Conservation (phyloP, 2,797 vertebrate species). For the Macropodus opercularis region DNA sequence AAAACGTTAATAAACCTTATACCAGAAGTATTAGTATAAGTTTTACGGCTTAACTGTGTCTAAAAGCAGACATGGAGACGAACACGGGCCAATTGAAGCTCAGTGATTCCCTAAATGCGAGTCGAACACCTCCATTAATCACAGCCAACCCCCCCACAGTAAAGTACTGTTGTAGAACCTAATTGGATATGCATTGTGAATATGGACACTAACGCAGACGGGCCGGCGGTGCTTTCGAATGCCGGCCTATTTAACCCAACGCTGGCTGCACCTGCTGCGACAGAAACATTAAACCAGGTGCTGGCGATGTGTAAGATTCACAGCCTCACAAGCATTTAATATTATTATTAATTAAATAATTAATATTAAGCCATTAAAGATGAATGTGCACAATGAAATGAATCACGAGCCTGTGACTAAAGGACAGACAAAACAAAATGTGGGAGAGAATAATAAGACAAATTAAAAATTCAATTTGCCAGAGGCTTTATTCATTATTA, state of each 20-base stretch:
- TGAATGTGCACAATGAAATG: constrained; percentile 54
- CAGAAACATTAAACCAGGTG: constrained; percentile 59
- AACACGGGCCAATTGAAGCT: constrained; percentile 29
- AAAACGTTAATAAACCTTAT: too few relatives aligned
- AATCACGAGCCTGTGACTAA: constrained; percentile 60
- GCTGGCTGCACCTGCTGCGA: constrained; percentile 53
- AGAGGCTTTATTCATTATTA: constrained; percentile 80
- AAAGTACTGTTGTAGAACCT: constrained; percentile 60
- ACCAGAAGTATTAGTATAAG: too few relatives aligned
- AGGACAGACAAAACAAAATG: constrained; percentile 53
- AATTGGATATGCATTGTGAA: constrained; percentile 68
- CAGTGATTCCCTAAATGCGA: constrained; percentile 35
- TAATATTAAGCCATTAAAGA: constrained; percentile 50
- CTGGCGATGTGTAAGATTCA: constrained; percentile 28
- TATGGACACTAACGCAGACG: constrained; percentile 47
- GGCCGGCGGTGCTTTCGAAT: constrained; percentile 52
- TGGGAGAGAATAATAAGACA: constrained; percentile 61
- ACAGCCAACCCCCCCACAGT: constrained; percentile 51
- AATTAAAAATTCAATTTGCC: constrained; percentile 80
- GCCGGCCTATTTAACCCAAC: constrained; percentile 62
- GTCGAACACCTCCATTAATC: constrained; percentile 57
- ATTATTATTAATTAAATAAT: too few relatives aligned
- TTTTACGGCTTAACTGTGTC: too few relatives aligned
- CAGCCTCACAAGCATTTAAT: constrained; percentile 45
- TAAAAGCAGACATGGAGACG: constrained; percentile 10